Evolutionary conservation across 92 coral and sea anemone genomes (phyloP).

Genomic region (Epizoanthus scotinus): DNA sequence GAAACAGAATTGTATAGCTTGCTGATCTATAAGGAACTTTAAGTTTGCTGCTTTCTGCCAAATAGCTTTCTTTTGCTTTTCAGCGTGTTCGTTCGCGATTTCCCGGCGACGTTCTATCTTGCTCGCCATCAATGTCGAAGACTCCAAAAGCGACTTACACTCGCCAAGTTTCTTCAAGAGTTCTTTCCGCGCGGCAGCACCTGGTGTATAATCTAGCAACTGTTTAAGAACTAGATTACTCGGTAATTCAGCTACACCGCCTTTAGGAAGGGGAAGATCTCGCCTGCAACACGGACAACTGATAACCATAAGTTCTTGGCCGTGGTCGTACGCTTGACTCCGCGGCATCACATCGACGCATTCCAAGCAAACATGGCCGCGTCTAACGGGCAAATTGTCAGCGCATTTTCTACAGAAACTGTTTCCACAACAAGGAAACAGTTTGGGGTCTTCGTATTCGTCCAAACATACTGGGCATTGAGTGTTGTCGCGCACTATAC

Average conservation of each 20-base stretch:
- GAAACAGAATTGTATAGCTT: slow-evolving; percentile 14
- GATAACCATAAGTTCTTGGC: slow-evolving; percentile 2
- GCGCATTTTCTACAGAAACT: slow-evolving; percentile 40
- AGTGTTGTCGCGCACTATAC: slow-evolving; percentile 27
- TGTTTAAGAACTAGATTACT: slow-evolving; percentile 18
- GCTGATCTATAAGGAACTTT: background rate
- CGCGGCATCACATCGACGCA: slow-evolving; percentile 20
- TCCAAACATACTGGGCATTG: slow-evolving; percentile 31
- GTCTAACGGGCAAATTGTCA: slow-evolving; percentile 1
- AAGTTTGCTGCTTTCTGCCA: slow-evolving; percentile 14
- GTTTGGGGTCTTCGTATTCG: slow-evolving; percentile 34
- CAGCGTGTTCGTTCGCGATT: background rate
- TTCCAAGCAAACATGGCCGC: slow-evolving; percentile 4
- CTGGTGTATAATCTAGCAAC: slow-evolving; percentile 10
- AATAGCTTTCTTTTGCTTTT: slow-evolving; percentile 12
- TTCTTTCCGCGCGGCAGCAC: slow-evolving; percentile 14
- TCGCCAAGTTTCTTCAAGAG: slow-evolving; percentile 5
- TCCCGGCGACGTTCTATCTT: background rate
- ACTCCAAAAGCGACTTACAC: background rate
- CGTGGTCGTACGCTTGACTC: background rate
- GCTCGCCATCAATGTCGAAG: background rate
- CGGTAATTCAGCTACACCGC: slow-evolving; percentile 13
- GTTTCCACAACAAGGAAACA: slow-evolving; percentile 28
- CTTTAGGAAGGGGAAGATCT: slow-evolving; percentile 29
- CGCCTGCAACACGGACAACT: slow-evolving; percentile 19